Percentiles rank a stretch among this genome's conserved stretches.
Evolutionary conservation across 2,888 invertebrate genomes (phyloP).

Genomic region (Auanema sp.): DNA sequence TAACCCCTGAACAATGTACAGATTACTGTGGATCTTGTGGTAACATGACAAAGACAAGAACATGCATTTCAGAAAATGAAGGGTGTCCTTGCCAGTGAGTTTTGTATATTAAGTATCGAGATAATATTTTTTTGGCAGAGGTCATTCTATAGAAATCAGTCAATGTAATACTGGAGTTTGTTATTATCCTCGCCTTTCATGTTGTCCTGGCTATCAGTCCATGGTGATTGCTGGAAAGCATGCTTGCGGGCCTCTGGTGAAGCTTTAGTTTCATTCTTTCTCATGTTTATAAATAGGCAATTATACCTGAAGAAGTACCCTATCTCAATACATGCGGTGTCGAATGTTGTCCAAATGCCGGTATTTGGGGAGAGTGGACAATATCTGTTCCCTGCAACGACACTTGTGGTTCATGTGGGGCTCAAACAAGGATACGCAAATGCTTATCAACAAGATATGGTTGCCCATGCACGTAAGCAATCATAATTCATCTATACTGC

Average conservation of each 20-base stretch:
- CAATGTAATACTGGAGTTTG: constrained; percentile 20
- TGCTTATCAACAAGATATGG: constrained; percentile 43
- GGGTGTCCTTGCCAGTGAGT: constrained; percentile 38
- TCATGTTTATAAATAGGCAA: too few species aligned
- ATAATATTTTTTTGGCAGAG: background rate
- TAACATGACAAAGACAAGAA: constrained; percentile 26
- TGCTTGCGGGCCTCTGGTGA: constrained; percentile 12
- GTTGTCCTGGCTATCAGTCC: constrained; percentile 19
- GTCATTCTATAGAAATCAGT: background rate
- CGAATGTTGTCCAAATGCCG: constrained; percentile 28
- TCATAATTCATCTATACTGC: background rate
- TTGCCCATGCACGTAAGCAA: constrained; percentile 40
- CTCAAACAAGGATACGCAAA: constrained; percentile 23
- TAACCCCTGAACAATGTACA: constrained; percentile 24
- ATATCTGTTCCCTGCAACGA: constrained; percentile 32
- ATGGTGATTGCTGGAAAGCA: constrained; percentile 13
- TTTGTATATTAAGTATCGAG: background rate
- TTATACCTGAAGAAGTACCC: too few species aligned
- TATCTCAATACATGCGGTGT: constrained; percentile 32
- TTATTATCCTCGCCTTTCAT: constrained; percentile 21
- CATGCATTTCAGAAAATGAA: constrained; percentile 27
- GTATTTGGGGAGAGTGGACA: constrained; percentile 48
- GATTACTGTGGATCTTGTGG: constrained; percentile 16
- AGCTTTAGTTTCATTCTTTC: background rate
- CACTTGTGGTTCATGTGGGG: constrained; percentile 51